Evolutionary conservation across 2,888 invertebrate genomes (phyloP), one percentile per base, ranked within the genome.

Genomic region (Congeria kusceri): DNA sequence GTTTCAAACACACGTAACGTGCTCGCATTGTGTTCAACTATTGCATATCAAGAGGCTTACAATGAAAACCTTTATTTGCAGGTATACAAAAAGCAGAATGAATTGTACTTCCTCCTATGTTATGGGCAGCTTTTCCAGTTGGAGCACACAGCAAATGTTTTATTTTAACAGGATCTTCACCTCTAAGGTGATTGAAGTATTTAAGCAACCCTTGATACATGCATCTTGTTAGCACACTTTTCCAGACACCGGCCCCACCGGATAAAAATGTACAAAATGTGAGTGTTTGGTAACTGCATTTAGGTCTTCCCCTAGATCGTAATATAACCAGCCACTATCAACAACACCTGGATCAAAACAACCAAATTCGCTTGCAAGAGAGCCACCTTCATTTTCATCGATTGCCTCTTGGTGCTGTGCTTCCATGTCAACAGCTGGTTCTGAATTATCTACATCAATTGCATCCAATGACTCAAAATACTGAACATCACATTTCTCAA

Each of bases 131-230:
- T 74, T 80, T 77, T 2, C 80, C 80, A 25, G 80, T 77, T 62
- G 80, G 84, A n/a, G 79, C 79, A 80, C 80, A 80, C 15, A 83
- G 15, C 47, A 84, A 46, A 3, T 81, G 32, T 61, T 77, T 75
- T 18, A 62, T 23, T 20, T 46, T 58, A 46, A 80, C 77, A 28
- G 82, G 84, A 20, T 77, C 64, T 64, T 70, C 70, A 64, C 57
- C 66, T 25, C 56, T 20, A 3, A 27, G 7, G n/a, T 67, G 63
- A 49, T 67, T 73, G n/a, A 61, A 75, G 47, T 62, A 77, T 47
- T 70, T 76, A 25, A 77, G 11, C 39, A 84, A 44, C 57, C 57
- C 67, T 56, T 83, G 83, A 62, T 77, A 72, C n/a, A 83, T 32
- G 46, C 59, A 47, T 28, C 47, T 62, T 15, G 63, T 47, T n/a